Evolutionary conservation across 2,797 vertebrate genomes (phyloP).

Genomic region (Acrocephalus scirpaceus): DNA sequence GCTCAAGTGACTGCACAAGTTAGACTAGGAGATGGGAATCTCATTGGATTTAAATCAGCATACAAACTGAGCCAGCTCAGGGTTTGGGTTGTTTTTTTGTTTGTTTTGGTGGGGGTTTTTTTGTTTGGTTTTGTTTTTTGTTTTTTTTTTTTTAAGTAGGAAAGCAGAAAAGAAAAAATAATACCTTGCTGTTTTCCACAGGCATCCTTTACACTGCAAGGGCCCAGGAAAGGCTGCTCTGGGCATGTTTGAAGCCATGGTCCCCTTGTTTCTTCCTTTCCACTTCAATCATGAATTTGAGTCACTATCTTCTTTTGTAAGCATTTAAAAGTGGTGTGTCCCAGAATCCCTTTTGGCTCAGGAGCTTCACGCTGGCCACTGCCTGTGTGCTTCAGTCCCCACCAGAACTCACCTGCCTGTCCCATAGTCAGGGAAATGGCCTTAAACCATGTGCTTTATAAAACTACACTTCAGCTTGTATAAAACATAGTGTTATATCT

Average conservation of each 20-base stretch:
- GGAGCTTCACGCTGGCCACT: fast-evolving
- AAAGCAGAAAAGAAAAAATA: neutral
- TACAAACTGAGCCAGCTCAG: neutral
- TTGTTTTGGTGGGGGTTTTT: too few relatives aligned
- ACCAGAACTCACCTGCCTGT: neutral
- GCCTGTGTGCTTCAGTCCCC: neutral
- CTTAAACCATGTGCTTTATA: neutral
- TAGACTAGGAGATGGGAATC: neutral
- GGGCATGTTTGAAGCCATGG: neutral
- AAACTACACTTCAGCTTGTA: neutral
- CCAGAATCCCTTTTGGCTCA: neutral
- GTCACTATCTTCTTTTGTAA: neutral
- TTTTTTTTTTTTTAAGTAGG: neutral
- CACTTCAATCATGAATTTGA: neutral
- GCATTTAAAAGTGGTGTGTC: neutral
- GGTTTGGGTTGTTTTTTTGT: neutral
- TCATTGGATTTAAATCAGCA: neutral
- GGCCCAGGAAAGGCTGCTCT: neutral
- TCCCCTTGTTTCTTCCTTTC: neutral
- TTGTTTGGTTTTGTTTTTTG: neutral
- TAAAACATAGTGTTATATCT: neutral
- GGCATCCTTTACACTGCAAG: neutral
- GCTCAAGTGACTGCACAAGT: neutral
- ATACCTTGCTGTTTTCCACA: neutral
- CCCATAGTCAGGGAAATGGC: neutral